A percentile compares a stretch with the other conserved stretches of the same genome.
phyloP scores from a whole-genome alignment of 2,888 invertebrate species.

The Miltochrista miniata region DNA sequence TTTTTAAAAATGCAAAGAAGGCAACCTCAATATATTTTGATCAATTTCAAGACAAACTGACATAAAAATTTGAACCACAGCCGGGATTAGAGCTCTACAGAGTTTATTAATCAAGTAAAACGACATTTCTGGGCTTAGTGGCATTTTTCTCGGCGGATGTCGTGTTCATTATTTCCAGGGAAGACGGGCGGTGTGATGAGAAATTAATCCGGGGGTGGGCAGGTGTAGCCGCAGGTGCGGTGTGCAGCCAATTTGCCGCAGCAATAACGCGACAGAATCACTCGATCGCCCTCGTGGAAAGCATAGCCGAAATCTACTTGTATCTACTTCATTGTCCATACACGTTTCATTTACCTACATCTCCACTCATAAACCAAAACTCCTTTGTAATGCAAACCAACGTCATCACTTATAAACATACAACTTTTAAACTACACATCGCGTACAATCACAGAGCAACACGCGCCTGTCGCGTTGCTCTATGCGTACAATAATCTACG shows the following conservation, averaged over 20 bases:
- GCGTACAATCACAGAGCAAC: too few species aligned
- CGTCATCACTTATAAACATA: too few species aligned
- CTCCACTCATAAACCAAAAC: too few species aligned
- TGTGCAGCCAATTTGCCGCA: conserved; percentile 63
- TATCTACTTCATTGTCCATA: conserved; percentile 51
- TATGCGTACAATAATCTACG: too few species aligned
- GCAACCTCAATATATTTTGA: conserved; percentile 15
- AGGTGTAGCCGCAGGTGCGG: conserved; percentile 70
- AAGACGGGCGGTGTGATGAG: conserved; percentile 74
- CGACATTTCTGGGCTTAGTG: conserved; percentile 63
- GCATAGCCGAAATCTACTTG: conserved; percentile 23
- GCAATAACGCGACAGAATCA: conserved; percentile 42
- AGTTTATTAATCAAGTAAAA: conserved; percentile 76
- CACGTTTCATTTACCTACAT: conserved; percentile 14
- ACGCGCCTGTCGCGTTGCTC: too few species aligned
- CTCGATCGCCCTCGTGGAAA: conserved; percentile 30
- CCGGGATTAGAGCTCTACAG: conserved; percentile 32
- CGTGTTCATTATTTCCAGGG: conserved; percentile 72
- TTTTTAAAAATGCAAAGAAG: not conserved
- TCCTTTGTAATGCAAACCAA: too few species aligned
- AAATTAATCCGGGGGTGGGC: conserved; percentile 76
- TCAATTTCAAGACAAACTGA: conserved; percentile 43
- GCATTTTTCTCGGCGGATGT: conserved; percentile 74
- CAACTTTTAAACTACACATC: too few species aligned
- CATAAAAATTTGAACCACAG: conserved; percentile 51